Base-by-base conservation (phyloP, 2,113 vertebrate genomes). In the Malaclemys terrapin region DNA sequence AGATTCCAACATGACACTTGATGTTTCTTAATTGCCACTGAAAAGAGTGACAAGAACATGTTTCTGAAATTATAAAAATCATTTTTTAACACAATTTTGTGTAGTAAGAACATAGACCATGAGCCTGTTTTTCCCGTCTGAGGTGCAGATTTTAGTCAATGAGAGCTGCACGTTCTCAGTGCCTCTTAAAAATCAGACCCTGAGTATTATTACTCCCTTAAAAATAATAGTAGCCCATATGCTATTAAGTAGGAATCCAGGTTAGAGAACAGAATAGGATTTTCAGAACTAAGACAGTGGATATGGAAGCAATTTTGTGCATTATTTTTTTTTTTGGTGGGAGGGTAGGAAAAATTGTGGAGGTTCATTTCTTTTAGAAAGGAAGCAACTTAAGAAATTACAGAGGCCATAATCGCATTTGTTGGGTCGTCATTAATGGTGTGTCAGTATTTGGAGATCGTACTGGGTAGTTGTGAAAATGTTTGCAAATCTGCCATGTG, bases 1-100 rank as follows among this genome's bases (percentile, higher is more conserved):
- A 62, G 91, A 96, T 94, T 96, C 96, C 93, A 94, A 16, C 1
- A 5, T 91, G 85, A 87, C 90, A 82, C 80, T 93, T 90, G 65
- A 10, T 87, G 54, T 84, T 42, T 56, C 52, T 65, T 80, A 49
- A 56, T 84, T 45, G 45, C 45, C 45, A 45, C 45, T 45, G 45
- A 45, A 45, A 45, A 45, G 45, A 45, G 45, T 6, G 45, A 45
- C 45, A 45, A 45, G 45, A 45, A 45, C 45, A 50, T 20, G 62
- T 45, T 78, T 78, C 75, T 25, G 10, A 24, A 78, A 8, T 78
- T 78, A 29, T 16, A 29, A 78, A 78, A 47, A 78, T 47, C 42
- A 5, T 25, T 89, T 96, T 97, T 82, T 94, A 45, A 84, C 2
- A 0, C 45, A 47, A 88, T 94, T 92, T 90, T 79, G 24, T 94